phyloP scores from a whole-genome alignment of 2,888 invertebrate species.

The Entomobrya proxima region DNA sequence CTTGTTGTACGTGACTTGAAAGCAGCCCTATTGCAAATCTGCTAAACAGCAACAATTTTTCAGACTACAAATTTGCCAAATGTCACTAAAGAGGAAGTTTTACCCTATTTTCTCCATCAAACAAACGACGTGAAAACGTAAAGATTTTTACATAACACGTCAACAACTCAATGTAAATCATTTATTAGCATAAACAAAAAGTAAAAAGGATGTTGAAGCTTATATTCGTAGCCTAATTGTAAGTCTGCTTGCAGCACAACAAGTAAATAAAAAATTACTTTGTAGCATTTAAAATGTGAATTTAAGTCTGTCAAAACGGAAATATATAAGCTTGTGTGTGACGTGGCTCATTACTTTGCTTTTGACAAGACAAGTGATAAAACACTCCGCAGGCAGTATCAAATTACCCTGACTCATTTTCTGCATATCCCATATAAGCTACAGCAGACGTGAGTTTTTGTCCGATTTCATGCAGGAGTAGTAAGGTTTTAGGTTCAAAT shows the following conservation, averaged over 20 bases:
- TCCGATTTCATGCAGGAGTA: no score
- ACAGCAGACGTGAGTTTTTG: not conserved
- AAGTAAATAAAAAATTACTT: no score
- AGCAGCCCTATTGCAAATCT: not conserved
- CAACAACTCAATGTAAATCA: not conserved
- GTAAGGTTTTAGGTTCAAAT: no score
- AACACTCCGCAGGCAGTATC: slow-evolving; percentile 8
- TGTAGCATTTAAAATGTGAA: no score
- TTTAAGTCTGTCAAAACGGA: no score
- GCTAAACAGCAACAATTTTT: not conserved
- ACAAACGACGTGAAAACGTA: not conserved
- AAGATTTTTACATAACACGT: not conserved
- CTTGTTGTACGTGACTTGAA: not conserved
- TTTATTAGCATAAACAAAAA: slow-evolving; percentile 29
- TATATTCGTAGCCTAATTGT: not conserved
- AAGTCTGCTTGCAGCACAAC: no score
- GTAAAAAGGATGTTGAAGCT: not conserved
- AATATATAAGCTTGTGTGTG: not conserved
- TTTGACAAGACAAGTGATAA: slow-evolving; percentile 3
- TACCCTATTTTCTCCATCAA: not conserved
- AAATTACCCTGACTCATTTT: not conserved
- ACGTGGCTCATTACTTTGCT: slow-evolving; percentile 8
- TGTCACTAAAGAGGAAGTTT: not conserved
- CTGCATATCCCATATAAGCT: not conserved
- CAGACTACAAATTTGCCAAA: not conserved